These are phyloP conservation scores for Atherinomorus stipes DNA, from an alignment of 2,113 vertebrate genomes.

Conservation along the genomic window DNA sequence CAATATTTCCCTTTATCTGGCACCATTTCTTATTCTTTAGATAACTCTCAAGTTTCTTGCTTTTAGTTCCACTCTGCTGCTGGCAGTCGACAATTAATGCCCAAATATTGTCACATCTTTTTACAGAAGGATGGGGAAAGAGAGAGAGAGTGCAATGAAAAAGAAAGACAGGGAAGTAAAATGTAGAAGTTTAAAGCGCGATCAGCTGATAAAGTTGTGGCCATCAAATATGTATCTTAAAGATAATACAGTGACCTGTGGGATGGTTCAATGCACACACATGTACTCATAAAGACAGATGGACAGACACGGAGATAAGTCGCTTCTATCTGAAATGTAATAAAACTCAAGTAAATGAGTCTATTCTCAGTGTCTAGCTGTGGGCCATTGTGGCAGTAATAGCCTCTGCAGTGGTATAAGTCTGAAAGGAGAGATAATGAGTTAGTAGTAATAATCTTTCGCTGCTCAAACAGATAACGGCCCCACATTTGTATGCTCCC, in stretches of 20 bases:
- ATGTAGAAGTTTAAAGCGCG: slow-evolving; percentile 33
- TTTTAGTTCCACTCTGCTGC: background rate
- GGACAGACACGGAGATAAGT: slow-evolving; percentile 67
- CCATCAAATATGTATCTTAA: slow-evolving; percentile 62
- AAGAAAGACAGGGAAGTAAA: slow-evolving; percentile 22
- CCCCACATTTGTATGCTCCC: slow-evolving; percentile 47
- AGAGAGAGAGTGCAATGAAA: background rate
- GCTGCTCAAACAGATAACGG: slow-evolving; percentile 58
- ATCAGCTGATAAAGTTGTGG: slow-evolving; percentile 53
- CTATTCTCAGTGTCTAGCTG: slow-evolving; percentile 53
- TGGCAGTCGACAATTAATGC: slow-evolving; percentile 35
- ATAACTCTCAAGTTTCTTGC: background rate
- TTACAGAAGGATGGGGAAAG: background rate
- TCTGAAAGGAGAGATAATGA: slow-evolving; percentile 66
- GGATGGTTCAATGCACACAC: slow-evolving; percentile 33
- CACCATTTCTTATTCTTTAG: background rate
- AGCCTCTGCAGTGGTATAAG: slow-evolving; percentile 52
- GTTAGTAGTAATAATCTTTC: slow-evolving; percentile 66
- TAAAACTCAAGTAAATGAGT: slow-evolving; percentile 77
- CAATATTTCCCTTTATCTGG: background rate
- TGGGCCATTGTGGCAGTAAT: slow-evolving; percentile 61
- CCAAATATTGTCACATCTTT: slow-evolving; percentile 31
- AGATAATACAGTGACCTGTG: slow-evolving; percentile 66
- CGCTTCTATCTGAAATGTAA: slow-evolving; percentile 74
- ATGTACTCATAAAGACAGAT: slow-evolving; percentile 51